Percentiles rank a stretch among this genome's conserved stretches.
phyloP scores from a whole-genome alignment of 2,797 vertebrate genomes.

The Miopithecus talapoin region DNA sequence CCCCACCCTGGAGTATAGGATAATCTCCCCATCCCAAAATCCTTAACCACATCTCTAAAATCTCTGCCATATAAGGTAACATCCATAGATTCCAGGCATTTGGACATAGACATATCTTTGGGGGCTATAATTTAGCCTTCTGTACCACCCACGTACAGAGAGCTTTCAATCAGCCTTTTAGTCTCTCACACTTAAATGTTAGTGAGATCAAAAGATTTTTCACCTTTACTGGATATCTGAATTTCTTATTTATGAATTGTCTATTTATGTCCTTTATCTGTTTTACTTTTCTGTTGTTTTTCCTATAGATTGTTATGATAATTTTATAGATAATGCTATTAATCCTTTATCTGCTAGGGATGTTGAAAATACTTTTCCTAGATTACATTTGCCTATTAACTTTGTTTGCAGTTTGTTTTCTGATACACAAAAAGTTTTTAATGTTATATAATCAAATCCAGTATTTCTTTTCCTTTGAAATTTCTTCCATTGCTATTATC shows the following conservation, averaged over 20 bases:
- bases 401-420: constrained; percentile 28
- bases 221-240: not conserved
- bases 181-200: not conserved
- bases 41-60: not conserved
- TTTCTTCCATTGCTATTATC: not conserved
- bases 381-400: not conserved
- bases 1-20: not conserved
- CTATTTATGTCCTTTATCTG: not conserved
- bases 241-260: not conserved
- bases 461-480: constrained; percentile 3
- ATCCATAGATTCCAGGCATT: not conserved
- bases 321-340: not conserved
- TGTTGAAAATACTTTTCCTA: not conserved
- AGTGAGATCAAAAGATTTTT: not conserved
- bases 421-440: not conserved
- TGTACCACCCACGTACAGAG: not conserved
- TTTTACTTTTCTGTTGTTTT: constrained; percentile 39
- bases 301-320: not conserved
- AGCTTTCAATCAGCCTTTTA: not conserved
- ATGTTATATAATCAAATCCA: not conserved
- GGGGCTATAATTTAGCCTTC: not conserved
- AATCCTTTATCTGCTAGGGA: not conserved
- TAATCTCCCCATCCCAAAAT: not conserved
- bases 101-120: not conserved
- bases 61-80: not conserved